Evolutionary conservation across 2,888 invertebrate species (phyloP), one percentile per base, ranked within the genome.

Genomic region (Rhingia campestris): DNA sequence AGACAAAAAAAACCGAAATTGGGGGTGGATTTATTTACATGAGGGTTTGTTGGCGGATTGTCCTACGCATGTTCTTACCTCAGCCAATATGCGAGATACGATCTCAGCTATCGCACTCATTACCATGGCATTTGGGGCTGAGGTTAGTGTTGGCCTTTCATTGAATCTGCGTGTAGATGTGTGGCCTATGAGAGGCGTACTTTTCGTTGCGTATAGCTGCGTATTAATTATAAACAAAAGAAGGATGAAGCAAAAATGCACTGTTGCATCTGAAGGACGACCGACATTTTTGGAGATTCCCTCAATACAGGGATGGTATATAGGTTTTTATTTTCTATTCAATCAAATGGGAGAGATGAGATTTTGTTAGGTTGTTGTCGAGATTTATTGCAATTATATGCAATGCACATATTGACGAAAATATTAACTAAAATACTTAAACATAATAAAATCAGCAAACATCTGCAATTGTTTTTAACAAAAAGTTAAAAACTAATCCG

Each of bases 1-100:
- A 22, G 22, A 22, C 22, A 22, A 22, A 22, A 22, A 22, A 22
- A 22, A 22, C 32, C 45, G 43, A 66, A 61, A 51, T 54, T 72
- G 72, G 59, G 72, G 72, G 72, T 72, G 72, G 72, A 72, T 72
- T 72, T 72, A 72, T 72, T 72, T 47, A 76, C 66, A 75, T 54
- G 69, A 56, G 64, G 66, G 43, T 67, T 74, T 80, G 80, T 33
- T 47, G 59, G 37, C 64, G 51, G 56, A 75, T 14, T 58, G 74
- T 75, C 53, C 79, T 84, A 84, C 84, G 84, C 84, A 84, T 84
- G 84, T 84, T 84, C 84, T 84, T 74, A 70, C 41, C 66, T 84
- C 73, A 74, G 84, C 84, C 84, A 84, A 84, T 84, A 84, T 84
- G 80, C 74, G 74, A 80, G 80, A 84, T 84, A 84, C 84, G 84